Evolutionary conservation across 2,797 vertebrate genomes (phyloP).

Genomic region (Ibycter americanus): DNA sequence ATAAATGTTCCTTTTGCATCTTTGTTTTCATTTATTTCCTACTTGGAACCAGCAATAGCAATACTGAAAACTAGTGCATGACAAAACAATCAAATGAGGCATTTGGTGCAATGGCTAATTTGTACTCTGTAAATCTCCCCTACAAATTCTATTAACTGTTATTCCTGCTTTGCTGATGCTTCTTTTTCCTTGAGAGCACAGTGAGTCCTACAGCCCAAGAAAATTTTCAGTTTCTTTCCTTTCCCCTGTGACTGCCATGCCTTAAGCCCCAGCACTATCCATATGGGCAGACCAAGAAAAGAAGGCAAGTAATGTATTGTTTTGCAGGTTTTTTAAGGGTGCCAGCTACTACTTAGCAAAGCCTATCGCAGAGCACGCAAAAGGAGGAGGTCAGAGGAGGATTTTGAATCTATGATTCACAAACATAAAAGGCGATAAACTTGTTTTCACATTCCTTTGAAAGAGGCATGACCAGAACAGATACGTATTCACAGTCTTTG

Average conservation of each 20-base stretch:
- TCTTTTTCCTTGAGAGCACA: neutral
- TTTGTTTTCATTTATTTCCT: slow-evolving; percentile 31
- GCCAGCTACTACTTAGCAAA: neutral
- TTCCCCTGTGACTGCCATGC: neutral
- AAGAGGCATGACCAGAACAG: neutral
- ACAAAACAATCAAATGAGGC: slow-evolving; percentile 8
- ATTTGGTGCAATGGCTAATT: slow-evolving; percentile 5
- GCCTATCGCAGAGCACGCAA: fast-evolving
- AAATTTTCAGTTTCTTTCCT: neutral
- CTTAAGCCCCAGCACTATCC: neutral
- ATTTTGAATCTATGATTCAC: neutral
- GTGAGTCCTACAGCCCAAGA: neutral
- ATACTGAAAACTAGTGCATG: neutral
- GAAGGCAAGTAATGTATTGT: neutral
- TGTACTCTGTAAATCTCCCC: neutral
- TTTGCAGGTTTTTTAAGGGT: neutral
- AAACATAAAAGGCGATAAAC: neutral
- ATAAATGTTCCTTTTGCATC: neutral
- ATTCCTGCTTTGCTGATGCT: neutral
- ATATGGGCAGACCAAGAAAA: neutral
- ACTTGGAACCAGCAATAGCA: neutral
- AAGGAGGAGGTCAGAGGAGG: neutral
- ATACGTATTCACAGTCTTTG: neutral
- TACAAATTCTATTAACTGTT: neutral
- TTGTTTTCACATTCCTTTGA: neutral